Evolutionary conservation across 1,140 invertebrate genomes (phyloP).

Genomic region (Babylonia areolata): DNA sequence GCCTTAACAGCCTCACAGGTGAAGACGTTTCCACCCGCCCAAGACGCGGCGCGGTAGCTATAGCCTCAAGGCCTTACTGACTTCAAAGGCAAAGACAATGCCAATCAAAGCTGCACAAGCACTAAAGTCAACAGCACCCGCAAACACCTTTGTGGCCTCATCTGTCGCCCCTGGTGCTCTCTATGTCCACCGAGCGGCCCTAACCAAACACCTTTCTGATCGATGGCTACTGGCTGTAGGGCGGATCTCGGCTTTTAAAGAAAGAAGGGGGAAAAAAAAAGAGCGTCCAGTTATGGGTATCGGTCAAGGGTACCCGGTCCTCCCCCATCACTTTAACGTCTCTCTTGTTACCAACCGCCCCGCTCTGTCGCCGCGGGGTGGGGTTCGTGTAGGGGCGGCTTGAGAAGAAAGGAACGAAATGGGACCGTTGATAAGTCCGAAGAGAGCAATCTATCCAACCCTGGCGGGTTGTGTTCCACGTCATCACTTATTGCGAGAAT

Average conservation of each 20-base stretch:
- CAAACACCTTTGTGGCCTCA: not conserved
- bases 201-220: not conserved
- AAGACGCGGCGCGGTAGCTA: no score
- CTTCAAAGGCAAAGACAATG: not conserved
- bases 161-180: not conserved
- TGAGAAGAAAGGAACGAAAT: not conserved
- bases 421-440: not conserved
- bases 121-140: not conserved
- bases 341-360: not conserved
- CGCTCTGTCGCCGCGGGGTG: not conserved
- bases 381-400: not conserved
- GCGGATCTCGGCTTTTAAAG: not conserved
- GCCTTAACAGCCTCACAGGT: no score
- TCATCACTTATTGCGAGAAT: not conserved
- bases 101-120: not conserved
- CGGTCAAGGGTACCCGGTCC: not conserved
- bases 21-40: no score
- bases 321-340: not conserved
- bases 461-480: not conserved
- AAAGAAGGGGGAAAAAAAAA: no score
- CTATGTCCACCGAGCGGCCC: not conserved
- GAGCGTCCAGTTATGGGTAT: not conserved
- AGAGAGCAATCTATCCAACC: slow-evolving; percentile 13
- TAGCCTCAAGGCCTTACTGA: no score
- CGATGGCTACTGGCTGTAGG: not conserved